Base-by-base conservation (phyloP, 1,140 invertebrate species). In the Frieseomelitta varia region DNA sequence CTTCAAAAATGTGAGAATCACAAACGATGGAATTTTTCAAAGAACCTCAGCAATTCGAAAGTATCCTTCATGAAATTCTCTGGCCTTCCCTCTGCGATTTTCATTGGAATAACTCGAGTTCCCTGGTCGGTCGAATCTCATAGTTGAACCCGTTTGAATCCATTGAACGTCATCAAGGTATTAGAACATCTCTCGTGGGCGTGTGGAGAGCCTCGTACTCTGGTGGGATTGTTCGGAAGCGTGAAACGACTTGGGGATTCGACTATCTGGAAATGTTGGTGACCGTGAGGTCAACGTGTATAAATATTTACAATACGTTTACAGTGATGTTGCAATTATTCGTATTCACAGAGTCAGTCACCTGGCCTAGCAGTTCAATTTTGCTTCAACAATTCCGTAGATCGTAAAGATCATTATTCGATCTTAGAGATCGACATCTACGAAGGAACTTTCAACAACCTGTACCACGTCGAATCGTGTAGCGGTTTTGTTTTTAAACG, bases 141-240 rank as follows among this genome's bases (percentile, higher is more conserved):
- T 39, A 14, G n/a, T 65, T 65, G 12, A 53, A 68, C n/a, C 69
- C 67, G 58, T 53, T 84, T 84, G 65, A 71, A 84, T 84, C 61
- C 76, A 79, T 71, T 79, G 76, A 84, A 63, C 65, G 76, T 78
- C 81, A 72, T 79, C 65, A 55, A 53, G 67, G 81, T 79, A 84
- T 77, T 84, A 84, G 67, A 85, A 55, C 51, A n/a, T 53, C 2
- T 34, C 58, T 51, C 81, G 81, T 79, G 24, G 67, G 81, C 55
- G 81, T 61, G 34, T 14, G 0, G 27, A 53, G 55, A 24, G 74
- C 24, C 53, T 78, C 47, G 21, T 61, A 55, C 56, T 27, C 27
- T 47, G 53, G 3, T 75, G 15, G 71, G 67, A 76, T 27, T 53
- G 34, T 14, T 71, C 24, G 1, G 17, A n/a, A n/a, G 51, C 30